These are phyloP conservation scores for Chloroclystis v-ata DNA, from an alignment of 2,888 invertebrate species.

Conservation along the genomic window DNA sequence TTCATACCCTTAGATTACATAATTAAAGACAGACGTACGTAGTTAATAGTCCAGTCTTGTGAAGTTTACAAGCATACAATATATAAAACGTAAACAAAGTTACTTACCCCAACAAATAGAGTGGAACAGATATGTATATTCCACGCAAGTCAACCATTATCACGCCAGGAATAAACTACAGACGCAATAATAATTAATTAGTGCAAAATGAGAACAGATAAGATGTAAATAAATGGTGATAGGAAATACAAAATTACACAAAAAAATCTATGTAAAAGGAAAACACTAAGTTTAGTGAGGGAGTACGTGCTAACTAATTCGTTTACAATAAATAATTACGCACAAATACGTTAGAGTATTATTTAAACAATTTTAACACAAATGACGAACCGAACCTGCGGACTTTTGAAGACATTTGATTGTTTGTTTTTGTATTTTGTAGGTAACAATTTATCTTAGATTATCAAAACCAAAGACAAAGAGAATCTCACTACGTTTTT, in stretches of 20 bases:
- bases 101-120: slow-evolving; percentile 57
- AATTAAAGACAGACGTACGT: too few relatives aligned
- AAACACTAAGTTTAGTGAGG: too few relatives aligned
- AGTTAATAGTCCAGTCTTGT: too few relatives aligned
- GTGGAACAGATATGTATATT: slow-evolving; percentile 47
- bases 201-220: slow-evolving; percentile 1
- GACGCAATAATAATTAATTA: slow-evolving; percentile 23
- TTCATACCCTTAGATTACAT: too few relatives aligned
- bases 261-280: background rate
- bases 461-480: too few relatives aligned
- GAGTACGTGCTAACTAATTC: too few relatives aligned
- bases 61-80: too few relatives aligned
- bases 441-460: too few relatives aligned
- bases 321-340: too few relatives aligned
- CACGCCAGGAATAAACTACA: slow-evolving; percentile 13
- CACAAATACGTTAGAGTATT: too few relatives aligned
- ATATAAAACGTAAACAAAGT: too few relatives aligned
- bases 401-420: slow-evolving; percentile 23
- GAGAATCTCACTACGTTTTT: too few relatives aligned
- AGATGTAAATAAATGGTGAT: background rate
- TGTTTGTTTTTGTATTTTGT: background rate
- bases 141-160: slow-evolving; percentile 46
- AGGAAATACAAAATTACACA: background rate
- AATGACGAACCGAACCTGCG: slow-evolving; percentile 22
- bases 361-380: background rate